Evolutionary conservation across 2,888 invertebrate genomes (phyloP).

Genomic region (Eurois occulta): DNA sequence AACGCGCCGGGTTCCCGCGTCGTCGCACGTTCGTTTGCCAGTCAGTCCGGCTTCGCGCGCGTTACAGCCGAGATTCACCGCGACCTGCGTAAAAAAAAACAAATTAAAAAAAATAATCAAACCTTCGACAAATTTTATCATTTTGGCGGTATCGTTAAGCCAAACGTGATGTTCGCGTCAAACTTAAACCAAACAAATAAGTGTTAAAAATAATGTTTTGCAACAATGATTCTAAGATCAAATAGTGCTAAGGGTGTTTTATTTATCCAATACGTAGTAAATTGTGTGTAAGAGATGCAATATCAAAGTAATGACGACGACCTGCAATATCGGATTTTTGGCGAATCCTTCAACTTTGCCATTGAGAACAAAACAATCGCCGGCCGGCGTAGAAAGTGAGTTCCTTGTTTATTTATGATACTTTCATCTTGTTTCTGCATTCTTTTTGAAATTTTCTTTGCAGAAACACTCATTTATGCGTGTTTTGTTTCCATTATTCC

Average conservation of each 20-base stretch:
- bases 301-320: conserved; percentile 89
- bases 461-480: background rate
- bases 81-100: conserved; percentile 64
- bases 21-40: conserved; percentile 53
- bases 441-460: background rate
- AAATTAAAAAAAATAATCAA: conserved; percentile 53
- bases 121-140: conserved; percentile 40
- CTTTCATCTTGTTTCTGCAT: conserved; percentile 30
- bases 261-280: conserved; percentile 77
- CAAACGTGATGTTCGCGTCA: conserved; percentile 55
- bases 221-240: conserved; percentile 85
- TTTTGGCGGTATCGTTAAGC: conserved; percentile 47
- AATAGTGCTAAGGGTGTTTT: conserved; percentile 85
- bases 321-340: conserved; percentile 89
- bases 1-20: conserved; percentile 73
- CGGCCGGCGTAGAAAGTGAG: conserved; percentile 85
- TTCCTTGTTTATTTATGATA: conserved; percentile 64
- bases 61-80: conserved; percentile 80
- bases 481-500: background rate
- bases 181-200: conserved; percentile 56
- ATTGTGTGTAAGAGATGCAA: conserved; percentile 89
- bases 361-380: conserved; percentile 76
- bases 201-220: conserved; percentile 72
- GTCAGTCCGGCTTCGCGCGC: conserved; percentile 85
- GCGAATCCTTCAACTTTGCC: conserved; percentile 86